Base-by-base conservation (phyloP, 2,797 vertebrate species). In the Nyctalus aviator region DNA sequence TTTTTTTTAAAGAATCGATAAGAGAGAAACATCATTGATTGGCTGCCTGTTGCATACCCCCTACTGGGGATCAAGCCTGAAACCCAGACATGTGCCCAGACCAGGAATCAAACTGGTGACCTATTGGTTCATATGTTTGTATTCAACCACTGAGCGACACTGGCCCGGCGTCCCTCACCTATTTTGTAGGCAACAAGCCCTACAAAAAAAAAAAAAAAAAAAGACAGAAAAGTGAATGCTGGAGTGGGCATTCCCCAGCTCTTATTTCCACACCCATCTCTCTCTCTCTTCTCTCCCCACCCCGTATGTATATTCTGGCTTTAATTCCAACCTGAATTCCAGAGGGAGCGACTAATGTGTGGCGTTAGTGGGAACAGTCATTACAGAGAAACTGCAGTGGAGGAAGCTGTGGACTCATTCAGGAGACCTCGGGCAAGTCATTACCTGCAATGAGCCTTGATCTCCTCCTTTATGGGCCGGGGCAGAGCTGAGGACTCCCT, bases 301-400 rank as follows among this genome's bases (percentile, higher is more conserved):
- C n/a, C 12, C 1, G 6, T 41, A 3, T 0, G 0, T 25, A 44
- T 6, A 20, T 41, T 72, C 84, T 48, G 50, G 13, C 21, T 44
- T 84, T n/a, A 72, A 86, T 48, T 72, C 69, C 23, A 10, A 50
- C 8, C 21, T 53, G 27, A 35, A 92, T 85, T 94, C 78, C 86
- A 66, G 35, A 91, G 66, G 59, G 81, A 79, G 53, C 35, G 77
- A 87, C 66, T 64, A 15, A 32, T 8, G 35, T 20, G 11, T 37
- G 62, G 35, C 30, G 0, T 48, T 53, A 46, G 53, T 20, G 48
- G 91, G 44, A 91, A 44, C 37, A 69, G 87, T 64, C 32, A 8
- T 41, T 23, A 37, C 55, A 37, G 71, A 77, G 32, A 30, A 44
- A 27, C 6, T 13, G 64, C 35, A 9, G 30, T 13, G 41, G n/a